phyloP scores from a whole-genome alignment of 2,888 invertebrate species.

The Drosophila infuscata region DNA sequence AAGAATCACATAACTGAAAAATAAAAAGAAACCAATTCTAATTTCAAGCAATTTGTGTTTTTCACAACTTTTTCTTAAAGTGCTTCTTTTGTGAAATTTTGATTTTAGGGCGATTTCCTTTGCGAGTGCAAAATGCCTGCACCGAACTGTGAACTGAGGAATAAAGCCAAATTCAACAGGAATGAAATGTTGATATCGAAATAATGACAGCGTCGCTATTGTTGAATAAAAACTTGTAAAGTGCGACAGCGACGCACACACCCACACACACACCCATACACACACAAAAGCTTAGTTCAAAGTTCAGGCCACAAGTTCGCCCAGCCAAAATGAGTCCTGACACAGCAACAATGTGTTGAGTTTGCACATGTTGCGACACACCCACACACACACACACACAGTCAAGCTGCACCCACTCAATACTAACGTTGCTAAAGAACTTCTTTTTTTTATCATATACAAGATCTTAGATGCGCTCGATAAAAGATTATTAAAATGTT shows the following conservation, averaged over 20 bases:
- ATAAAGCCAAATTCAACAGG: conserved; percentile 14
- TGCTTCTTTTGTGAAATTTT: neutral
- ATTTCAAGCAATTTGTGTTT: neutral
- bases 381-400: neutral
- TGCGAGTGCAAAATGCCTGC: neutral
- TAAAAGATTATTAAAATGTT: conserved; percentile 82
- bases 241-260: neutral
- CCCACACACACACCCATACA: conserved; percentile 12
- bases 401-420: neutral
- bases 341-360: conserved; percentile 63
- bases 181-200: conserved; percentile 47
- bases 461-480: conserved; percentile 58
- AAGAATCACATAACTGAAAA: neutral
- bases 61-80: neutral
- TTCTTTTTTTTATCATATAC: conserved; percentile 5
- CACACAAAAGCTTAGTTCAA: conserved; percentile 54
- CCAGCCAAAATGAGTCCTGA: conserved; percentile 53
- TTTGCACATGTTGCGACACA: conserved; percentile 14
- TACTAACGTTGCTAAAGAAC: neutral
- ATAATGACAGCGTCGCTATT: conserved; percentile 1
- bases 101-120: neutral
- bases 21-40: neutral
- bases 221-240: neutral
- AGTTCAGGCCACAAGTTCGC: conserved; percentile 66
- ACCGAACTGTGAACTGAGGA: conserved; percentile 1